Evolutionary conservation across 2,888 invertebrate species (phyloP).

Genomic region (Celastrina argiolus): DNA sequence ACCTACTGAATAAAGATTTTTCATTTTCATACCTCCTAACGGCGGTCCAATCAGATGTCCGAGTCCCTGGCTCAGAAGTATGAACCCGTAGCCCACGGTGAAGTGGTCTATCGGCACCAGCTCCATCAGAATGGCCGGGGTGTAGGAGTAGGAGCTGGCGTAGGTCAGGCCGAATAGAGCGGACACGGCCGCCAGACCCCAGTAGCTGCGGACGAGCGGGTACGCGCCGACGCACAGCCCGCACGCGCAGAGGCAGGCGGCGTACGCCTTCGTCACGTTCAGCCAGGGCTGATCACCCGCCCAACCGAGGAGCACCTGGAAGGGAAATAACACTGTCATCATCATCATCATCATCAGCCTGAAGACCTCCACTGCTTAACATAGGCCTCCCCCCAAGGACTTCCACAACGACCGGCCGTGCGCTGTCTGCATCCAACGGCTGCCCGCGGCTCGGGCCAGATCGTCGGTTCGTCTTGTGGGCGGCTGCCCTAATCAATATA

Average conservation of each 20-base stretch:
- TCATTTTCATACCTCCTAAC: constrained; percentile 89
- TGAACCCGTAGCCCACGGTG: constrained; percentile 93
- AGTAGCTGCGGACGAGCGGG: constrained; percentile 74
- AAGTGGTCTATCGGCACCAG: constrained; percentile 93
- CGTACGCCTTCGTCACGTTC: constrained; percentile 89
- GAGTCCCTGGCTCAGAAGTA: constrained; percentile 92
- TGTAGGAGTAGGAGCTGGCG: constrained; percentile 93
- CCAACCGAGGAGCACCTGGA: constrained; percentile 88
- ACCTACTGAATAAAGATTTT: too few species aligned
- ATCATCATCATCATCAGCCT: too few species aligned
- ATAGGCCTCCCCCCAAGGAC: too few species aligned
- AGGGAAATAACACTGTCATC: background rate
- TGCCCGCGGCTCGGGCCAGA: too few species aligned
- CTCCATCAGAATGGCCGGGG: constrained; percentile 92
- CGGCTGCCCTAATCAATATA: too few species aligned
- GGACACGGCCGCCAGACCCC: constrained; percentile 66
- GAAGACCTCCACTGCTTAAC: too few species aligned
- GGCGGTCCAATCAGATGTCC: constrained; percentile 96
- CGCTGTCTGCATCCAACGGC: too few species aligned
- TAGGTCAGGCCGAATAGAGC: constrained; percentile 91
- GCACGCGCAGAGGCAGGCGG: constrained; percentile 84
- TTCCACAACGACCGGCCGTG: too few species aligned
- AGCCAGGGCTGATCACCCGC: constrained; percentile 92
- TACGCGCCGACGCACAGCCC: constrained; percentile 80
- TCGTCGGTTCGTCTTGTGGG: too few species aligned